These are phyloP conservation scores for Zaprionus africanus DNA, from an alignment of 1,140 invertebrate genomes.

Conservation along the genomic window DNA sequence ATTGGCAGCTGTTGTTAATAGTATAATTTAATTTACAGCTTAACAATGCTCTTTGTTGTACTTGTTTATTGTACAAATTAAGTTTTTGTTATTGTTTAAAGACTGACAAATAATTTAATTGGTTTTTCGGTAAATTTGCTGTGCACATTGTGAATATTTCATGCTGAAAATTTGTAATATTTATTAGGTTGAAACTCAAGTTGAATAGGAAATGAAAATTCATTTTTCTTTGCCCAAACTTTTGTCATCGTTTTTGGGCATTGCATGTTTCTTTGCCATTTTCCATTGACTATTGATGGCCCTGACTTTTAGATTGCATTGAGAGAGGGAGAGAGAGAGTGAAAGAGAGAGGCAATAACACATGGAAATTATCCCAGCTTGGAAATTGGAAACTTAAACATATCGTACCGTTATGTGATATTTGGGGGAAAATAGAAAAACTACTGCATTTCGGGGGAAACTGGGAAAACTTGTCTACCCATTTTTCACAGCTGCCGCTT, in stretches of 20 bases:
- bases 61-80: background rate
- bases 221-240: background rate
- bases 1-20: background rate
- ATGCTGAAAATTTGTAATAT: too few species aligned
- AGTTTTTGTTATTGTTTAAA: background rate
- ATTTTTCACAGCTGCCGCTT: conserved; percentile 44
- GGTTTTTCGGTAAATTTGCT: background rate
- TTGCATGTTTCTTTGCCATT: conserved; percentile 2
- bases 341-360: background rate
- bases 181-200: too few species aligned
- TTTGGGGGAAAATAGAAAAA: conserved; percentile 1
- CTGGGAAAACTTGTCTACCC: conserved; percentile 4
- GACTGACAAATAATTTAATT: background rate
- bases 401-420: conserved; percentile 15
- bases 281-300: background rate
- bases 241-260: background rate
- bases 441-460: conserved; percentile 2
- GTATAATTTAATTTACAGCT: conserved; percentile 4
- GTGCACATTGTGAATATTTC: too few species aligned
- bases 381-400: conserved; percentile 6
- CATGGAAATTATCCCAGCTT: background rate
- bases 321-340: background rate
- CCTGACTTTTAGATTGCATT: conserved; percentile 5
- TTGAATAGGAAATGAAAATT: background rate
- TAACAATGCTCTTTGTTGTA: background rate